Conservation (phyloP, 2,888 invertebrate genomes). For the Monochamus alternatus region DNA sequence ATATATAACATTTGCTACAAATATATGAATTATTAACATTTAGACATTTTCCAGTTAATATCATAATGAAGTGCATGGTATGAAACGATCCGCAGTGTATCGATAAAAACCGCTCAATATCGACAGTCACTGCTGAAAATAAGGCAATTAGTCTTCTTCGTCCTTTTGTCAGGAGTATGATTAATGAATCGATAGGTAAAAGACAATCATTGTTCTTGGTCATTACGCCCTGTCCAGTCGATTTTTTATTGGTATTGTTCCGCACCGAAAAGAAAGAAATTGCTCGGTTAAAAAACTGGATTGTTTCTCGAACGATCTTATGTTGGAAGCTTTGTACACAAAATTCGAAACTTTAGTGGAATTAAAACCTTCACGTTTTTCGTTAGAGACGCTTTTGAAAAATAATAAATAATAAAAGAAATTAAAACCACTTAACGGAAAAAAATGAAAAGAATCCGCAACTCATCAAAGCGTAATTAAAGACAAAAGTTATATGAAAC, state of each 20-base stretch:
- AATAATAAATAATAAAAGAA: neutral
- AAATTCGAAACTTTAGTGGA: neutral
- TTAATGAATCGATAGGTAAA: constrained; percentile 46
- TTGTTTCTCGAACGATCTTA: neutral
- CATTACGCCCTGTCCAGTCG: constrained; percentile 10
- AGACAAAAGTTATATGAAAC: neutral
- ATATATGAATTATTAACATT: too few relatives aligned
- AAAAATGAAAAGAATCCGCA: neutral
- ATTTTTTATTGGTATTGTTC: constrained; percentile 21
- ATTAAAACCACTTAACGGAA: too few relatives aligned
- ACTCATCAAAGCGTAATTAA: neutral
- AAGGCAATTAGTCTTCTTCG: constrained; percentile 46
- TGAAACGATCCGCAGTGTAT: neutral
- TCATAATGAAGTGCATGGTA: neutral
- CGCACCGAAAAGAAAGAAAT: neutral
- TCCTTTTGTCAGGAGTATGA: constrained; percentile 44
- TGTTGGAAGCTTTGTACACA: neutral
- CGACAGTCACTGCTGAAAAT: constrained; percentile 41
- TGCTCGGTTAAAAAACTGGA: constrained; percentile 8
- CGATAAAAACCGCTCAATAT: constrained; percentile 12
- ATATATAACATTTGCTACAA: too few relatives aligned
- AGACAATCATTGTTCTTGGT: constrained; percentile 40
- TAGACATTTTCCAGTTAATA: neutral
- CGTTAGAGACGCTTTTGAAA: neutral
- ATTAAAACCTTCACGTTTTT: neutral